Conservation (phyloP, 2,888 invertebrate genomes). For the Busseola fusca region DNA sequence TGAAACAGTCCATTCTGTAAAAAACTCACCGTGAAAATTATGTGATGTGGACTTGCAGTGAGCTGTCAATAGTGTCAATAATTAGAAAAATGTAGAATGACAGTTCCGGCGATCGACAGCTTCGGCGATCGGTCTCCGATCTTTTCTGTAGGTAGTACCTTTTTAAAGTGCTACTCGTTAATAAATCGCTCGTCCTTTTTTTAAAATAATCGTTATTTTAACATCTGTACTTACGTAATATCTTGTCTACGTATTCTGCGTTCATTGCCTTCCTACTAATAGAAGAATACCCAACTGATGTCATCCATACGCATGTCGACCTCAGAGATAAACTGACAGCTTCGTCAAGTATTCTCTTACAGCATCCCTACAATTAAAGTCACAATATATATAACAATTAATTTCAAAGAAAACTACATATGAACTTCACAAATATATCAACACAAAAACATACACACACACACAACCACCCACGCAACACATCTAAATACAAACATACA, state of each 20-base stretch:
- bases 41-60: not conserved
- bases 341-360: not conserved
- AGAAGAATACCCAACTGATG: constrained; percentile 4
- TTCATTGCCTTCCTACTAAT: not conserved
- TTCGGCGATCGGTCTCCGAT: too few species aligned
- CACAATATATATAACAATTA: not conserved
- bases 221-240: not conserved
- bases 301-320: not conserved
- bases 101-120: too few species aligned
- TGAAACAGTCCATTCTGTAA: not conserved
- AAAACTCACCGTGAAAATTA: not conserved
- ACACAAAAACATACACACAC: too few species aligned
- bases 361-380: not conserved
- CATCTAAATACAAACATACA: too few species aligned
- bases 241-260: not conserved
- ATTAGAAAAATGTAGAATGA: not conserved
- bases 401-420: not conserved
- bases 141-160: too few species aligned
- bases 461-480: too few species aligned
- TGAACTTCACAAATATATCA: too few species aligned
- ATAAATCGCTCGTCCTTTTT: not conserved
- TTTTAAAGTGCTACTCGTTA: not conserved
- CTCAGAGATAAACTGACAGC: not conserved
- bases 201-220: not conserved
- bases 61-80: not conserved